Percentiles rank a stretch among this genome's conserved stretches.
These are phyloP conservation scores for Limnephilus lunatus DNA, from an alignment of 2,888 invertebrate species.

Conservation along the genomic window DNA sequence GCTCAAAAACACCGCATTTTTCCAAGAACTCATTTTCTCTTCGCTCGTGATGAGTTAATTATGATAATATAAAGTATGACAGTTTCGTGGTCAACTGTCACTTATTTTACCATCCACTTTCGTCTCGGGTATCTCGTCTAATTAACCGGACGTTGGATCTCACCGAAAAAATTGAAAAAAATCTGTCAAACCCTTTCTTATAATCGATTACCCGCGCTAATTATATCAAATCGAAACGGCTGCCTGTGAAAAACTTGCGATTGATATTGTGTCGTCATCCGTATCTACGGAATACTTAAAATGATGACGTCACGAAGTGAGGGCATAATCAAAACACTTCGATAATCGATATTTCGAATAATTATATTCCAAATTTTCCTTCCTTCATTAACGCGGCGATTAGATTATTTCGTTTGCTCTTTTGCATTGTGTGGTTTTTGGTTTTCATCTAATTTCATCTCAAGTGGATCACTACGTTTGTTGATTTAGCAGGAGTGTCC, in stretches of 20 bases:
- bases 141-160: not conserved
- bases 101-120: not conserved
- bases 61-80: not conserved
- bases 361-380: too few relatives aligned
- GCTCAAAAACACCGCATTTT: not conserved
- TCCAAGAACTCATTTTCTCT: not conserved
- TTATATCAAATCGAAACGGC: not conserved
- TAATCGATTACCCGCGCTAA: not conserved
- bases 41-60: not conserved
- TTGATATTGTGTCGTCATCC: not conserved
- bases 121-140: not conserved
- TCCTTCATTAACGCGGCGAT: too few relatives aligned
- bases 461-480: too few relatives aligned
- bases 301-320: not conserved
- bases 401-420: too few relatives aligned
- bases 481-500: too few relatives aligned
- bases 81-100: not conserved
- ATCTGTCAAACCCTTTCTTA: not conserved
- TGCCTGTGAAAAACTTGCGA: not conserved
- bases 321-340: not conserved
- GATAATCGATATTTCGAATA: not conserved
- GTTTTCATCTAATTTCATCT: too few relatives aligned
- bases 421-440: too few relatives aligned
- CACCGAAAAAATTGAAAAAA: not conserved
- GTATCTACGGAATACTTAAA: not conserved